Evolutionary conservation across 1,140 invertebrate species (phyloP), one percentile per base, ranked within the genome.

Genomic region (Drosophila bocki): DNA sequence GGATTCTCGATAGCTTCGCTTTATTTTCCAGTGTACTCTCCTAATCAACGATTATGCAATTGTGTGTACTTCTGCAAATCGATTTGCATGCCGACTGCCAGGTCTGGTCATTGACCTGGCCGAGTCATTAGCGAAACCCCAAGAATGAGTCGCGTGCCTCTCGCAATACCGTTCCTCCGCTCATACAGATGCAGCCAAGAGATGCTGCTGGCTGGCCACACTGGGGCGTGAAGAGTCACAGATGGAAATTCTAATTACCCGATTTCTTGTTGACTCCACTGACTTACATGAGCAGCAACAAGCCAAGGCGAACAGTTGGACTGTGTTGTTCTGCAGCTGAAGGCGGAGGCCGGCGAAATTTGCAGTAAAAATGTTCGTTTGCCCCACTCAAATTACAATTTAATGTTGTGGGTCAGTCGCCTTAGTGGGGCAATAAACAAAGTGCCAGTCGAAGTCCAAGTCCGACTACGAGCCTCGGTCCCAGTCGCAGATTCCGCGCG

Each of bases 321-420:
- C 70, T 37, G 39, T 6, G 35, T n/a, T n/a, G 45, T 17, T 22
- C n/a, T 7, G 22, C 19, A 26, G 33, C 48, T 54, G n/a, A 15
- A 53, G 77, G 37, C 35, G 58, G 29, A 19, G 56, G 33, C 37
- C 58, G 64, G 41, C 64, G 56, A 84, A 84, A 90, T 81, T 75
- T 50, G 58, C 85, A 65, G 77, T 81, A 80, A 84, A 87, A 87
- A 88, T 88, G 85, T 87, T 72, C 70, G 70, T 71, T 83, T 84
- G 85, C 84, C 64, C 84, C 85, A 84, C 85, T 87, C 85, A 90
- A 90, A 87, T 88, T 88, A 87, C 84, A 87, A 87, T 87, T 87
- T 87, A 87, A 87, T 90, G 84, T 87, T 87, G 84, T 87, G 85
- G 84, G 84, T 87, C 84, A 87, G 85, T 64, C 72, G 84, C 80